Evolutionary conservation across 2,888 invertebrate genomes (phyloP), one percentile per base, ranked within the genome.

Genomic region (Acrocyrtus sp.): DNA sequence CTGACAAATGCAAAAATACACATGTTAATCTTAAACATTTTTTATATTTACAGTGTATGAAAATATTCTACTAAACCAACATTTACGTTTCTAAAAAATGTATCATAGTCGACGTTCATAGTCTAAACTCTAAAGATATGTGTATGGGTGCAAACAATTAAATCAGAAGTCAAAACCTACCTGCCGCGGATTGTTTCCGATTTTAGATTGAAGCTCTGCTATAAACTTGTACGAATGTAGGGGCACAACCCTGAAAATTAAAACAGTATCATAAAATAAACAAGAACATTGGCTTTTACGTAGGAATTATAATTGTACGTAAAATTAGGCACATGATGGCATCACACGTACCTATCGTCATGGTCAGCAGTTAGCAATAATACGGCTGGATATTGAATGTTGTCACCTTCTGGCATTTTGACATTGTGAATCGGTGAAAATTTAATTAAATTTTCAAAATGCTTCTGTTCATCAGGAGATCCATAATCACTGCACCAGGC

Each of bases 401-500:
- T 69, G 12, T 63, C 73, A 63, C 79, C 80, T 26, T 81, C 81
- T 0, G 95, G 93, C 15, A 88, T 85, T 74, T 86, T 86, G 10
- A 98, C 90, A 84, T 97, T 98, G 86, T 99, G 98, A 45, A 98
- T 86, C 0, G 98, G 98, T 3, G 98, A 98, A 85, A 94, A 94
- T 83, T 92, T 92, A 74, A 90, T 86, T 61, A 96, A 85, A 85
- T 92, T 93, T 10, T 92, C 87, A 84, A 98, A 98, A 82, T 98
- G 92, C 27, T 93, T 90, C 81, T 89, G 87, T 81, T 93, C 90
- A 81, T 95, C 95, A 0, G 97, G 91, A 85, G 91, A 92, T 47
- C 98, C 98, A 86, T 93, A 99, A 86, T 99, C 98, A 0, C 96
- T 94, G 17, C 89, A 91, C 98, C 98, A 99, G 19, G 96, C 94